Percentiles rank a stretch among this genome's conserved stretches.
phyloP scores from a whole-genome alignment of 1,140 invertebrate genomes.

The Ganaspis sp. region DNA sequence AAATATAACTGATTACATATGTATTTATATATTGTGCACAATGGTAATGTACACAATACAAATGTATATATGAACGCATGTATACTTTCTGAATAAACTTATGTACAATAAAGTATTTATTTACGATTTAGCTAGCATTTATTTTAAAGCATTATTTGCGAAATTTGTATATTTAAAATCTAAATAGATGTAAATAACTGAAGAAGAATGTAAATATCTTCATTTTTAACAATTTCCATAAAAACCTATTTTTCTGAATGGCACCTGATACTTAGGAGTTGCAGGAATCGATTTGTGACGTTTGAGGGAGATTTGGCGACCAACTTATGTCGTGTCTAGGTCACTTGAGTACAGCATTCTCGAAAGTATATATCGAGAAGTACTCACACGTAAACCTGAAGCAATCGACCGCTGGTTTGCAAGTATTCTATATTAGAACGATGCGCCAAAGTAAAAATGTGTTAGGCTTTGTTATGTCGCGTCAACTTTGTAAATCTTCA shows the following conservation, averaged over 20 bases:
- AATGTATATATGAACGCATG: too few species aligned
- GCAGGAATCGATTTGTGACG: background rate
- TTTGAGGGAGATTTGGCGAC: slow-evolving; percentile 4
- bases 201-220: too few species aligned
- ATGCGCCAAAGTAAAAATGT: slow-evolving; percentile 6
- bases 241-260: background rate
- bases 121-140: too few species aligned
- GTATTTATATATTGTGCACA: too few species aligned
- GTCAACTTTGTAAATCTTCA: background rate
- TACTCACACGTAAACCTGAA: background rate
- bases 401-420: background rate
- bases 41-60: too few species aligned
- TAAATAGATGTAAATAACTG: too few species aligned
- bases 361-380: slow-evolving; percentile 21
- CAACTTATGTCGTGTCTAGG: slow-evolving; percentile 28
- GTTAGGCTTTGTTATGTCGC: background rate
- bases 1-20: background rate
- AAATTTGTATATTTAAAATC: too few species aligned
- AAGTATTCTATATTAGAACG: background rate
- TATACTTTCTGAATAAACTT: too few species aligned
- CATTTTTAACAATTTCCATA: too few species aligned
- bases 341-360: slow-evolving; percentile 11
- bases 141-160: too few species aligned
- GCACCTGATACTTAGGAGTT: background rate
- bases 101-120: too few species aligned